phyloP scores from a whole-genome alignment of 1,140 invertebrate genomes.

The Hyles euphorbiae region DNA sequence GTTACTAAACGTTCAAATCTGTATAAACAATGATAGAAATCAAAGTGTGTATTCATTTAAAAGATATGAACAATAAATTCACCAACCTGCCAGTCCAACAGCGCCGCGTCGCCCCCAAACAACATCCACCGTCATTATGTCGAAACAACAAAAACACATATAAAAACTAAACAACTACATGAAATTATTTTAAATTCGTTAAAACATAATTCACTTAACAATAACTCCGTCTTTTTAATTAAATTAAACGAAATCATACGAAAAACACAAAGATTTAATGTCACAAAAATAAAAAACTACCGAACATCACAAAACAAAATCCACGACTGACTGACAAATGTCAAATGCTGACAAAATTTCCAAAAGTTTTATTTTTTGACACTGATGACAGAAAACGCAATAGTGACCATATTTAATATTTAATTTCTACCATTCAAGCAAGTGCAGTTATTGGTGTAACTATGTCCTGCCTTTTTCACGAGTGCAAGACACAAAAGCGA shows the following conservation, averaged over 20 bases:
- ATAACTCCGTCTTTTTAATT: slow-evolving; percentile 28
- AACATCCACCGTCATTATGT: slow-evolving; percentile 65
- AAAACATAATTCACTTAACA: slow-evolving; percentile 45
- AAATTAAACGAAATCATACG: slow-evolving; percentile 43
- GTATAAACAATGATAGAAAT: no score
- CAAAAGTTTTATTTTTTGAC: no score
- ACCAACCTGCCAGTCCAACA: slow-evolving; percentile 52
- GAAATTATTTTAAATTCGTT: slow-evolving; percentile 28
- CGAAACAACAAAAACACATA: slow-evolving; percentile 54
- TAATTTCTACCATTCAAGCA: no score
- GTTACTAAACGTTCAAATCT: neutral
- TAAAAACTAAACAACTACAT: slow-evolving; percentile 40
- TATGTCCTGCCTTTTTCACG: no score
- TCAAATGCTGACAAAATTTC: neutral
- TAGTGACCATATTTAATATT: no score
- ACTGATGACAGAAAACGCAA: no score
- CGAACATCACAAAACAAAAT: slow-evolving; percentile 37
- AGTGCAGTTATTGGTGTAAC: no score
- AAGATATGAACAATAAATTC: neutral
- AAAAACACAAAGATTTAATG: slow-evolving; percentile 40
- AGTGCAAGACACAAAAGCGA: no score
- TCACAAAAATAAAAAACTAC: slow-evolving; percentile 54
- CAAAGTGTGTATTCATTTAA: neutral
- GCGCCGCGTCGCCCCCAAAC: slow-evolving; percentile 54
- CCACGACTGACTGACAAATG: slow-evolving; percentile 39